A percentile compares a stretch with the other conserved stretches of the same genome.
These are phyloP conservation scores for Alcedo atthis DNA, from an alignment of 2,797 vertebrate genomes.

Conservation along the genomic window DNA sequence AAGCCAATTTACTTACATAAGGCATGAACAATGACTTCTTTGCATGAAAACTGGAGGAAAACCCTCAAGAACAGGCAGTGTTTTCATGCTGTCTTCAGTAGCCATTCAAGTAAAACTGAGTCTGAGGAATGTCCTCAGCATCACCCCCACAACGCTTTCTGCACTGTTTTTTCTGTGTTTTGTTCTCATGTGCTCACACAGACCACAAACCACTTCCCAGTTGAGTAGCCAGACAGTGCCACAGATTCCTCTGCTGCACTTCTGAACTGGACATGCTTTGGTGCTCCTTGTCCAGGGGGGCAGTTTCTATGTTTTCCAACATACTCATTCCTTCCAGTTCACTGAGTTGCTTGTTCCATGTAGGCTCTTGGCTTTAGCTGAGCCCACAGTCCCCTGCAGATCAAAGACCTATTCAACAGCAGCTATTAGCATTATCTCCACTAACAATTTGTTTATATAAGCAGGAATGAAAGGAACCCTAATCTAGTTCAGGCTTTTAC, in stretches of 20 bases:
- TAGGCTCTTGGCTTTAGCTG: neutral
- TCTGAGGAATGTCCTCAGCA: neutral
- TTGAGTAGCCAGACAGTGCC: neutral
- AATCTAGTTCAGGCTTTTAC: neutral
- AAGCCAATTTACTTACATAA: neutral
- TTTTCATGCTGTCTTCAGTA: neutral
- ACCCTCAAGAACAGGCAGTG: neutral
- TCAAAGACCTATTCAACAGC: neutral
- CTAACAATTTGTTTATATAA: neutral
- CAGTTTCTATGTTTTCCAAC: neutral
- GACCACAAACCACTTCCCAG: neutral
- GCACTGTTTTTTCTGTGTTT: neutral
- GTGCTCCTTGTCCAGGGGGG: neutral
- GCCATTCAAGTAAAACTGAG: neutral
- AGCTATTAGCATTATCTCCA: neutral
- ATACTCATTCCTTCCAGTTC: neutral
- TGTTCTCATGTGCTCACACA: rapidly evolving
- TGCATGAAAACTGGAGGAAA: neutral
- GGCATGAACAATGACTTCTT: neutral
- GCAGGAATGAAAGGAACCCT: neutral
- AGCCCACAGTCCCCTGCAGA: neutral
- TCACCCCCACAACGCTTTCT: neutral
- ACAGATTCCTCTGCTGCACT: neutral
- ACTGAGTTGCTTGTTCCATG: neutral
- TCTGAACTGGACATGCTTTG: neutral